Evolutionary conservation across 1,140 invertebrate genomes (phyloP).

Genomic region (Nymphalis io): DNA sequence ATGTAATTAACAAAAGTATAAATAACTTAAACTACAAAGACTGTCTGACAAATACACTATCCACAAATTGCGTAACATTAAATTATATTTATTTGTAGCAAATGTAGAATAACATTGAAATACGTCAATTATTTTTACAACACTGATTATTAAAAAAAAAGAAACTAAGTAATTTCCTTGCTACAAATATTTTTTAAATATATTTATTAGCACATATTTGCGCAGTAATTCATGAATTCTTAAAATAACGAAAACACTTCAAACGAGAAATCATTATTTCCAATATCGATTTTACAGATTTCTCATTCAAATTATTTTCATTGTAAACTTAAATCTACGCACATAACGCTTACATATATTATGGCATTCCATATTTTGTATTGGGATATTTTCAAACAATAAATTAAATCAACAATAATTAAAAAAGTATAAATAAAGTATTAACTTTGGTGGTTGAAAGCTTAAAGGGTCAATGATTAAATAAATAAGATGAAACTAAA

Average conservation of each 20-base stretch:
- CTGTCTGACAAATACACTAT: not conserved
- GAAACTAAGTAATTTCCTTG: not conserved
- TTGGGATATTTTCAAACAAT: conserved; percentile 18
- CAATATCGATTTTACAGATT: conserved; percentile 52
- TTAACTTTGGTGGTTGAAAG: conserved; percentile 58
- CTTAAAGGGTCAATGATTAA: not conserved
- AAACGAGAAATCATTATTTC: conserved; percentile 68
- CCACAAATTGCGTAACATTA: not conserved
- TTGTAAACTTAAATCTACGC: conserved; percentile 51
- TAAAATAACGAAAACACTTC: conserved; percentile 65
- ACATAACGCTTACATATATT: conserved; percentile 67
- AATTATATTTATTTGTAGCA: conserved; percentile 11
- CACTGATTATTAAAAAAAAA: not conserved
- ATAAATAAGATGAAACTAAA: not conserved
- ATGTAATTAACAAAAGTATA: conserved; percentile 40
- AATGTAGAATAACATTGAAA: too few species aligned
- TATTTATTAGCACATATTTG: conserved; percentile 35
- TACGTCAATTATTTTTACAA: not conserved
- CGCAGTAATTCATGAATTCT: conserved; percentile 18
- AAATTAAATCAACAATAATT: conserved; percentile 46
- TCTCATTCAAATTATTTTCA: conserved; percentile 76
- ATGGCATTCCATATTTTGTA: conserved; percentile 67
- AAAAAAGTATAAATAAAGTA: conserved; percentile 52
- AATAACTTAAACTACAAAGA: conserved; percentile 20
- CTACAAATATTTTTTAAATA: conserved; percentile 4